These are phyloP conservation scores for Mastigias papua DNA, from an alignment of 30 jellyfish, hydroid and myxozoan species.

Conservation along the genomic window DNA sequence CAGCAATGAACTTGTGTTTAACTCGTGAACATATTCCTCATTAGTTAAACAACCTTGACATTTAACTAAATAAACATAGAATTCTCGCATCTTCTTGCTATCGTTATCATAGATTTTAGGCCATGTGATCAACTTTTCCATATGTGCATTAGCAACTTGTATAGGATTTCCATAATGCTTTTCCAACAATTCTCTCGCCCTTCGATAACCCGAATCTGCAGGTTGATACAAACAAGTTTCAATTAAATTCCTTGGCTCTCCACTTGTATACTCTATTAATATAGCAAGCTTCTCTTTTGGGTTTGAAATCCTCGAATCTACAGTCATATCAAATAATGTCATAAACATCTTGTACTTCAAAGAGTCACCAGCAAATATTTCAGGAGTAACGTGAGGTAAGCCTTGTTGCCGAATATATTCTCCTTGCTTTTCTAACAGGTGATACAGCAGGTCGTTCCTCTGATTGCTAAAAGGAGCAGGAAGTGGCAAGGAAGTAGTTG, in stretches of 20 bases:
- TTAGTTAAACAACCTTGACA: slow-evolving; percentile 54
- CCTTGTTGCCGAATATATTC: background rate
- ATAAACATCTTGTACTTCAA: slow-evolving; percentile 55
- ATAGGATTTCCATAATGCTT: slow-evolving; percentile 53
- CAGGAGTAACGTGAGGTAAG: slow-evolving; percentile 41
- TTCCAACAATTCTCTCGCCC: slow-evolving; percentile 59
- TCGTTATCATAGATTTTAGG: slow-evolving; percentile 45
- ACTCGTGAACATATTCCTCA: slow-evolving; percentile 49
- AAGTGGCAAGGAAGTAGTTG: slow-evolving; percentile 34
- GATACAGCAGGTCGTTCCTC: slow-evolving; percentile 40
- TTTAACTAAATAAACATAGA: slow-evolving; percentile 48
- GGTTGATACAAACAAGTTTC: slow-evolving; percentile 50
- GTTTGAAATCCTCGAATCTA: slow-evolving; percentile 38
- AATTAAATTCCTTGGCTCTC: slow-evolving; percentile 57
- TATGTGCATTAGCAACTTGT: slow-evolving; percentile 52
- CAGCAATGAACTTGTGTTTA: slow-evolving; percentile 42
- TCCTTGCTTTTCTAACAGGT: slow-evolving; percentile 48
- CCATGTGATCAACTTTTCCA: slow-evolving; percentile 63
- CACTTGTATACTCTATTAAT: slow-evolving; percentile 48
- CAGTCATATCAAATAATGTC: slow-evolving; percentile 54
- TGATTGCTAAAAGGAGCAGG: slow-evolving; percentile 58
- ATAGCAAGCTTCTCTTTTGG: slow-evolving; percentile 61
- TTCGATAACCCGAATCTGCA: slow-evolving; percentile 45
- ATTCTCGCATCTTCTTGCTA: slow-evolving; percentile 46
- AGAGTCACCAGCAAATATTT: slow-evolving; percentile 45